These are phyloP conservation scores for Hydrozoanthus tunicans DNA, from an alignment of 64 coral and sea anemone genomes.

Conservation along the genomic window DNA sequence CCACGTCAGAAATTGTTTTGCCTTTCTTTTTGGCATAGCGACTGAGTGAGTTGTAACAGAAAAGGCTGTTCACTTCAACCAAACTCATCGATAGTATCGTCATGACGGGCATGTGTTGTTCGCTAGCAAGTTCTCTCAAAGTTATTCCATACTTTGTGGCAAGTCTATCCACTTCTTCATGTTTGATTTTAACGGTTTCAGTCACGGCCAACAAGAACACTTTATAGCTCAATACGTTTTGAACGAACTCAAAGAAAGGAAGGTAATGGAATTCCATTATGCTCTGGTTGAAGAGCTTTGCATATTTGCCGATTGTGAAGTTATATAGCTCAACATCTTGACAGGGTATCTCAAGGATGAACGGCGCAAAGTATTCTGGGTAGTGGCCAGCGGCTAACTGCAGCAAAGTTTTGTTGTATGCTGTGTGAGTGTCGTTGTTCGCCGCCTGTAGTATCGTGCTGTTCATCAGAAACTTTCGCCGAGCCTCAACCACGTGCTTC, in stretches of 20 bases:
- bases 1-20: background rate
- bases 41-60: constrained; percentile 4
- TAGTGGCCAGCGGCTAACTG: constrained; percentile 12
- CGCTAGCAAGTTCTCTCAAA: background rate
- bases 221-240: background rate
- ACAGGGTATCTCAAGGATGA: constrained; percentile 18
- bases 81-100: constrained; percentile 3
- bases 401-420: constrained; percentile 9
- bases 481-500: background rate
- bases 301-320: background rate
- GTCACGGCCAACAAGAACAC: background rate
- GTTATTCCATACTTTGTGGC: background rate
- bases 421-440: constrained; percentile 1
- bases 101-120: background rate
- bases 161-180: constrained; percentile 13
- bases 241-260: background rate
- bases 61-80: background rate
- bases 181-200: background rate
- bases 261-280: background rate
- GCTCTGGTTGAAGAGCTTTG: background rate
- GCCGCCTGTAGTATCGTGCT: background rate
- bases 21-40: constrained; percentile 8
- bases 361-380: constrained; percentile 28
- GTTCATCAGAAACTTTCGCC: background rate
- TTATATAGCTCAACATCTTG: background rate